phyloP scores from a whole-genome alignment of 2,797 vertebrate species.

The Hoplostethus atlanticus region DNA sequence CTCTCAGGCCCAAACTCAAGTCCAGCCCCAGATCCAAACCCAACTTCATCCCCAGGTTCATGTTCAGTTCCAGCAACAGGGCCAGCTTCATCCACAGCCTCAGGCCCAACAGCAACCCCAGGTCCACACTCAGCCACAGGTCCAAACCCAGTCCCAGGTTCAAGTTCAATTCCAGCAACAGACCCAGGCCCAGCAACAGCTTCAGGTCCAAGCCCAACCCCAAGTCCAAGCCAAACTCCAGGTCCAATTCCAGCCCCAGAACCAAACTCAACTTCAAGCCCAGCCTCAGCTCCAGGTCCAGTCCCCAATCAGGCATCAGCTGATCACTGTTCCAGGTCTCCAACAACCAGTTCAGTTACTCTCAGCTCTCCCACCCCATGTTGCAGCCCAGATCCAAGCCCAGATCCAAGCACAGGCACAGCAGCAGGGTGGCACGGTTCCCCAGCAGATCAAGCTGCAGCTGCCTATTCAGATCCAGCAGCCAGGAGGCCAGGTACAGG shows the following conservation, averaged over 20 bases:
- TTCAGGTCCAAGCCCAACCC: conserved; percentile 78
- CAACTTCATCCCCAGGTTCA: conserved; percentile 72
- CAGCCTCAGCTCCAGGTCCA: conserved; percentile 79
- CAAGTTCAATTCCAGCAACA: conserved; percentile 57
- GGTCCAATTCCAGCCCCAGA: conserved; percentile 57
- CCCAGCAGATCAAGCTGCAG: conserved; percentile 93
- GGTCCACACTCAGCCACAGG: conserved; percentile 47
- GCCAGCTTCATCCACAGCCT: conserved; percentile 59
- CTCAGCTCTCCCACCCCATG: conserved; percentile 86
- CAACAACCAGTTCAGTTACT: conserved; percentile 92
- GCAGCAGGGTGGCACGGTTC: conserved; percentile 80
- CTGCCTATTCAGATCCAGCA: conserved; percentile 90
- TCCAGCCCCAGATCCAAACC: conserved; percentile 52
- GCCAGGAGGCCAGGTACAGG: conserved; percentile 84
- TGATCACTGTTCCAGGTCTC: conserved; percentile 90
- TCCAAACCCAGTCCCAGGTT: conserved; percentile 70
- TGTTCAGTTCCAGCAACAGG: conserved; percentile 59
- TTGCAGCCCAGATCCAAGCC: conserved; percentile 90
- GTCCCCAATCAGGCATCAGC: conserved; percentile 87
- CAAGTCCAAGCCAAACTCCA: conserved; percentile 79
- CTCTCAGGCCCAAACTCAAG: conserved; percentile 11
- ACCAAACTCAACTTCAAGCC: conserved; percentile 51
- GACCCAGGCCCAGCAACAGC: conserved; percentile 18
- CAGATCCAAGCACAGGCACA: conserved; percentile 86
- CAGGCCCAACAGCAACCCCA: conserved; percentile 33